Percentiles rank a stretch among this genome's conserved stretches.
Conservation (phyloP, 2,113 vertebrate genomes). For the Pachyramphus minor region DNA sequence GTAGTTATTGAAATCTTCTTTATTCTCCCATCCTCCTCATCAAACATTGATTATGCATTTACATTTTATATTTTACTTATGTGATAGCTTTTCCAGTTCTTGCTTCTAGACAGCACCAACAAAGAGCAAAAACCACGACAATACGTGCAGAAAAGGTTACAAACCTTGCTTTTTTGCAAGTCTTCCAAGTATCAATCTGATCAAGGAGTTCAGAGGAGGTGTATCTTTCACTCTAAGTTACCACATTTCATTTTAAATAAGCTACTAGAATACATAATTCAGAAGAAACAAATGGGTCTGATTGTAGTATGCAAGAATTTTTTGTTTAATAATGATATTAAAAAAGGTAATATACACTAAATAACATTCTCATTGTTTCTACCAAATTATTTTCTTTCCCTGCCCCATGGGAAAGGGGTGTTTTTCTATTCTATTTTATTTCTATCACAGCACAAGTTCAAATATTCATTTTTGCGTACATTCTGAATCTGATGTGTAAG, state of each 20-base stretch:
- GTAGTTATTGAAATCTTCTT: neutral
- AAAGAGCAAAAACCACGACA: neutral
- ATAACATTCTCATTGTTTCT: neutral
- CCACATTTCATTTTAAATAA: neutral
- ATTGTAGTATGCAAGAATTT: neutral
- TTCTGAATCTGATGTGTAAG: neutral
- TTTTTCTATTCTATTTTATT: neutral
- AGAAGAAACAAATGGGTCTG: neutral
- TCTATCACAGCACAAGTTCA: neutral
- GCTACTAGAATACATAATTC: neutral
- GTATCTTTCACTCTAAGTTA: neutral
- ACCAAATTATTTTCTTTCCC: neutral
- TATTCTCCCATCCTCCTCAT: neutral
- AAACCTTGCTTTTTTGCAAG: neutral
- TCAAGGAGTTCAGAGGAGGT: neutral
- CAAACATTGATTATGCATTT: neutral
- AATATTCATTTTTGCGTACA: neutral
- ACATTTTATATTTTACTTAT: neutral
- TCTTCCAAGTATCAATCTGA: neutral
- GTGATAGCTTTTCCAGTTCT: neutral
- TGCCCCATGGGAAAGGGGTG: accelerated
- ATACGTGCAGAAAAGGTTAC: neutral
- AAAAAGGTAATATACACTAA: neutral
- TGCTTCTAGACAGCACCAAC: neutral
- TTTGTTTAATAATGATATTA: neutral